These are phyloP conservation scores for Cebus imitator DNA, from an alignment of 2,113 vertebrate genomes.

Conservation along the genomic window DNA sequence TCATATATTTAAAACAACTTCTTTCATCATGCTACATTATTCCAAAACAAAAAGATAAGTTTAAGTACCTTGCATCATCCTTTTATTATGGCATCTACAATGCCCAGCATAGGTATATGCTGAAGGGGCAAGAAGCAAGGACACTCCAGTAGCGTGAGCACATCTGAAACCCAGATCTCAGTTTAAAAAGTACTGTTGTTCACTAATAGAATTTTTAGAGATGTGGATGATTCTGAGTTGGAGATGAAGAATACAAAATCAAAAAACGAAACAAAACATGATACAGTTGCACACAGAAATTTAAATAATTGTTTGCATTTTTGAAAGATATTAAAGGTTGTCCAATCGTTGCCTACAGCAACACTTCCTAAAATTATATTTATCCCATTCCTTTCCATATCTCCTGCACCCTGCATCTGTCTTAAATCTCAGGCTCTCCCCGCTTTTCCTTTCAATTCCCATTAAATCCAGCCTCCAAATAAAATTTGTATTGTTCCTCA, in stretches of 20 bases:
- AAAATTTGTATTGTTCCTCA: background rate
- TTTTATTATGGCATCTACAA: background rate
- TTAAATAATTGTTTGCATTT: background rate
- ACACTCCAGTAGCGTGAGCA: background rate
- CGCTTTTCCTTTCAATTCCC: background rate
- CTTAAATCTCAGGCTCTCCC: background rate
- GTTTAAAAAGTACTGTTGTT: background rate
- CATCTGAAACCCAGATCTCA: background rate
- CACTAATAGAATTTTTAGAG: background rate
- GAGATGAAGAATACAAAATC: background rate
- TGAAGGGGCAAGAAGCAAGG: background rate
- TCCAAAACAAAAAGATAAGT: background rate
- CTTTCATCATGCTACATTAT: background rate
- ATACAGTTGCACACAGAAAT: background rate
- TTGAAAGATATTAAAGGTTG: background rate
- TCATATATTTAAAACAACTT: background rate
- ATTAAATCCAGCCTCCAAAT: background rate
- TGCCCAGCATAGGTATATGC: background rate
- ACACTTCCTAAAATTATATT: background rate
- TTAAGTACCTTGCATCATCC: constrained; percentile 3
- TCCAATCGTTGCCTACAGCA: background rate
- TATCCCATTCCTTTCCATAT: background rate
- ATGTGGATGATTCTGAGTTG: background rate
- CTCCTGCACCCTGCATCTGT: background rate
- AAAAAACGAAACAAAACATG: no score